Evolutionary conservation across 2,113 vertebrate genomes (phyloP).

Genomic region (Pachycephala philippinensis): DNA sequence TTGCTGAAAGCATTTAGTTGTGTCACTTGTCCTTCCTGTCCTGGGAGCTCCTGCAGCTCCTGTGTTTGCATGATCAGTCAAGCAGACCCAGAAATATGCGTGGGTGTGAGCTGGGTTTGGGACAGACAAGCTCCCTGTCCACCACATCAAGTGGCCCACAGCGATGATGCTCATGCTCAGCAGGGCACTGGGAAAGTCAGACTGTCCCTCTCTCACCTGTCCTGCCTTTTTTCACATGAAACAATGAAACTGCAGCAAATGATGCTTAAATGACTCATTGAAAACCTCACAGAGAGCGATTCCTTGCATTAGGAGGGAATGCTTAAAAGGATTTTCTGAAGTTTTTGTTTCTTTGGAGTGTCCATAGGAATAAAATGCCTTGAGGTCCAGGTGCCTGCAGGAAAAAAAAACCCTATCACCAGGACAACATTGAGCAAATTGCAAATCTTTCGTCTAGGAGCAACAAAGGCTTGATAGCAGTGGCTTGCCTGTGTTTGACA

Average conservation of each 20-base stretch:
- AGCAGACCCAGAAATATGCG: not conserved
- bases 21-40: not conserved
- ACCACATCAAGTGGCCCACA: rapidly evolving
- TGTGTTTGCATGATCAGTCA: not conserved
- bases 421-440: not conserved
- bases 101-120: not conserved
- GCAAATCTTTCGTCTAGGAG: not conserved
- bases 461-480: not conserved
- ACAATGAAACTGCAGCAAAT: not conserved
- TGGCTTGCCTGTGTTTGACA: not conserved
- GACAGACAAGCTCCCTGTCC: not conserved
- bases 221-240: not conserved
- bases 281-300: not conserved
- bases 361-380: not conserved
- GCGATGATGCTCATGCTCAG: rapidly evolving
- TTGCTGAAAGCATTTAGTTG: not conserved
- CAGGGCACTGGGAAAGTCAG: not conserved
- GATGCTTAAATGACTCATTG: not conserved
- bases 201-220: not conserved
- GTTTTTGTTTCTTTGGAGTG: not conserved
- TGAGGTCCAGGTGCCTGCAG: not conserved
- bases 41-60: not conserved
- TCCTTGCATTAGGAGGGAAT: not conserved
- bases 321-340: not conserved
- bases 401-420: not conserved